Conservation (phyloP, 1,140 invertebrate species). For the Drosophila leontia region DNA sequence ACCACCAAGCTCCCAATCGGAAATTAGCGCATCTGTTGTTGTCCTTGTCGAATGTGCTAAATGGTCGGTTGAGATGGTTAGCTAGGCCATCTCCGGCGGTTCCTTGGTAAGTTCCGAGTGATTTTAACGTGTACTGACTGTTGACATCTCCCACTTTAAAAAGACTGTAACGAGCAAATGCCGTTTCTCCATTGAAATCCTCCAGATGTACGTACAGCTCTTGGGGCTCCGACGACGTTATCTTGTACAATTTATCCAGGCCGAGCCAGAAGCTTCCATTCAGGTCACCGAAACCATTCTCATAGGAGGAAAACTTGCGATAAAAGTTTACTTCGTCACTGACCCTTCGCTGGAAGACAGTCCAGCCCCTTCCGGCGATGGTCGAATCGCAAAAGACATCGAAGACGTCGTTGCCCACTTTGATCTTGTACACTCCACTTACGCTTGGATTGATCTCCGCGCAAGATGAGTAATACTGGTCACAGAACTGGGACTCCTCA, state of each 20-base stretch:
- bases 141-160: neutral
- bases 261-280: neutral
- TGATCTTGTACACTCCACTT: neutral
- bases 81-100: neutral
- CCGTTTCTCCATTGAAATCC: neutral
- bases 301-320: neutral
- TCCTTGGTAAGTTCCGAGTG: neutral
- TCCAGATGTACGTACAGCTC: neutral
- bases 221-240: neutral
- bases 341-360: neutral
- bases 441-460: neutral
- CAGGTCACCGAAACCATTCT: neutral
- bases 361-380: neutral
- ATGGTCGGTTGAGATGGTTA: neutral
- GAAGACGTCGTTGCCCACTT: neutral
- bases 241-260: neutral
- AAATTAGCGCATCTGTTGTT: neutral
- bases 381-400: neutral
- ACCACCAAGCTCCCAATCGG: neutral
- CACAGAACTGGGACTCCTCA: neutral
- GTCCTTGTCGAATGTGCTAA: neutral
- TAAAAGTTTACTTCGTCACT: constrained; percentile 3
- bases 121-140: neutral
- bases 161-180: neutral
- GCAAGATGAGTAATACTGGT: constrained; percentile 1